Evolutionary conservation across 2,113 vertebrate genomes (phyloP).

Genomic region (Cynocephalus volans): DNA sequence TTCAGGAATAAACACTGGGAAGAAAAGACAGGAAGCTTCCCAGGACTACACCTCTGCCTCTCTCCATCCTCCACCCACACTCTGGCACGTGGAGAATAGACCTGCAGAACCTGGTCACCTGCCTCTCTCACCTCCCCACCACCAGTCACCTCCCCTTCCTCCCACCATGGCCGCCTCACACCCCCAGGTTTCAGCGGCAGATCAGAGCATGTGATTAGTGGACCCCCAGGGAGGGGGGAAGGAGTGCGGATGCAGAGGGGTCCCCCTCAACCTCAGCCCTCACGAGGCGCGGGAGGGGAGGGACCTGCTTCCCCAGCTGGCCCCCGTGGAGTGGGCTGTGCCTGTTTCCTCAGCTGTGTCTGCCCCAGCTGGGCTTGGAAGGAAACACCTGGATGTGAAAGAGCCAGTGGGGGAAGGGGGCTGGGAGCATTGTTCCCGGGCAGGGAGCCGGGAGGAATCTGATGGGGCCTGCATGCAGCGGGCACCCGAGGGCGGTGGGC

Average conservation of each 20-base stretch:
- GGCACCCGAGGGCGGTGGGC: neutral
- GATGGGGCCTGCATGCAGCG: neutral
- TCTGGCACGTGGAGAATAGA: neutral
- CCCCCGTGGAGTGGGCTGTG: neutral
- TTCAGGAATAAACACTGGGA: neutral
- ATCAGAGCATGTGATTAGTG: neutral
- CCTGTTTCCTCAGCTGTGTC: slow-evolving; percentile 50
- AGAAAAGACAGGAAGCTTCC: neutral
- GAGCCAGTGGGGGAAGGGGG: neutral
- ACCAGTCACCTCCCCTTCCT: fast-evolving
- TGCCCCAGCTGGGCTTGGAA: neutral
- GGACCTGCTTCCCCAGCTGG: neutral
- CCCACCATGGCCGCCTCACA: fast-evolving
- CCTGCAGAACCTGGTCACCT: neutral
- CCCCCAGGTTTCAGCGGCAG: neutral
- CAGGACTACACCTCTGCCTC: neutral
- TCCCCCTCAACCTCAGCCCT: neutral
- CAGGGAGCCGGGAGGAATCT: neutral
- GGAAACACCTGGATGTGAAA: slow-evolving; percentile 79
- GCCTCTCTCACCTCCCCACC: neutral
- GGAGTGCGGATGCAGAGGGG: neutral
- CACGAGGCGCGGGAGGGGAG: neutral
- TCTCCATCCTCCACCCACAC: fast-evolving
- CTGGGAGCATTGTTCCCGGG: slow-evolving; percentile 52
- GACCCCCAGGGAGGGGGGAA: neutral